Evolutionary conservation across 2,888 invertebrate genomes (phyloP), one percentile per base, ranked within the genome.

Genomic region (Entomobrya multifasciata): DNA sequence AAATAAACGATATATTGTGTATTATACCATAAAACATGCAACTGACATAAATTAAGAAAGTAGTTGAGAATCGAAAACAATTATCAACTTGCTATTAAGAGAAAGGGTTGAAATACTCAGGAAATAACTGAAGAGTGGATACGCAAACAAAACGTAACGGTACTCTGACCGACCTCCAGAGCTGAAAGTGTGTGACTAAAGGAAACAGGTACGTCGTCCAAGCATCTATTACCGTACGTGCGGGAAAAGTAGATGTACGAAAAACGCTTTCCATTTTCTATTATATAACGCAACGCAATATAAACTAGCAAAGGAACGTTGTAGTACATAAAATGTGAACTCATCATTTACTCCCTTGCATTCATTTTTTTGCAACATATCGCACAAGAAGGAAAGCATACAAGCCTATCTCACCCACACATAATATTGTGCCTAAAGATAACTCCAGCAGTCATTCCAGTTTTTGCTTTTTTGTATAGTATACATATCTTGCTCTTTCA

Each of bases 111-210:
- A 62, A 80, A 80, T 36, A 36, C 20, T 8, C 10, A 67, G 80
- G 81, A 86, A 77, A 81, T 6, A 86, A 76, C 49, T 44, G 60
- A 81, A 86, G 79, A 86, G 67, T 81, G 65, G 65, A 79, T 47
- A 76, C 36, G 10, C 44, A 86, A 86, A 86, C 55, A 67, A 86
- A 86, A 86, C 36, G 72, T 76, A 86, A 81, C 62, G 81, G 70
- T 76, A 86, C 86, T 76, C 67, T 57, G 76, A 76, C 86, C 81
- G 86, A 81, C 13, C 81, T 77, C 81, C 65, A 76, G 65, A 52
- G 81, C 86, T 81, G 86, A 67, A 81, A 81, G 47, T 86, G 81
- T 86, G 86, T 76, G 86, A 86, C 86, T 86, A 86, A 86, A 65
- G 77, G 67, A 85, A 76, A 76, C 80, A 86, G 62, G 81, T 70